These are phyloP conservation scores for Antennarius maculatus DNA, from an alignment of 2,797 vertebrate species.

Conservation along the genomic window DNA sequence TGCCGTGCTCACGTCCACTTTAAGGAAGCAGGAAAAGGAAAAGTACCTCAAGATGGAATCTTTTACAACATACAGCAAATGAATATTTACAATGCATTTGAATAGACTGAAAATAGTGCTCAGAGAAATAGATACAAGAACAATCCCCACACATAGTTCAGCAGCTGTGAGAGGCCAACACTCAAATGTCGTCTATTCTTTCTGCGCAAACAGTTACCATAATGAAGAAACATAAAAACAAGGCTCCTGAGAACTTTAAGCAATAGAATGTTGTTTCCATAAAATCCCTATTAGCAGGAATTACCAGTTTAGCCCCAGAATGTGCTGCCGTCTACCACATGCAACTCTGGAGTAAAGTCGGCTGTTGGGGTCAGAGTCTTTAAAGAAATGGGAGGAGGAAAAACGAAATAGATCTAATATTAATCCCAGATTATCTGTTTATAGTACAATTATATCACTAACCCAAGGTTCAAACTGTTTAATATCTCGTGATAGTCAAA, in stretches of 20 bases:
- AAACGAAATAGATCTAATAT: not conserved
- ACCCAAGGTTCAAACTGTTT: constrained; percentile 8
- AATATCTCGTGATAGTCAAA: constrained; percentile 15
- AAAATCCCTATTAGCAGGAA: not conserved
- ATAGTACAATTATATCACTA: constrained; percentile 1
- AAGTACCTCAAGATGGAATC: not conserved
- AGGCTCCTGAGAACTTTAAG: not conserved
- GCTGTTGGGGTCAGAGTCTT: no score
- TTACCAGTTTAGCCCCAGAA: not conserved
- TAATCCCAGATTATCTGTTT: not conserved
- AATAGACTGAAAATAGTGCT: not conserved
- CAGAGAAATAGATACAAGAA: not conserved
- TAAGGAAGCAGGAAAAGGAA: not conserved
- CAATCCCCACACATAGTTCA: not conserved
- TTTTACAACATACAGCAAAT: not conserved
- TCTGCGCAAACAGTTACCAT: not conserved
- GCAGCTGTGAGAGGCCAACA: not conserved
- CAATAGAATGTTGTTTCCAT: not conserved
- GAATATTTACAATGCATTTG: not conserved
- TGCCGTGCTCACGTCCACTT: constrained; percentile 76
- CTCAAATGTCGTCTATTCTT: no score
- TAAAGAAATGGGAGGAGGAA: not conserved
- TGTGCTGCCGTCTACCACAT: no score
- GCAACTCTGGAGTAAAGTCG: no score
- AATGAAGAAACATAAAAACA: not conserved